These are phyloP conservation scores for Pomatorhinus ruficollis DNA, from an alignment of 2,113 vertebrate species.

Conservation along the genomic window DNA sequence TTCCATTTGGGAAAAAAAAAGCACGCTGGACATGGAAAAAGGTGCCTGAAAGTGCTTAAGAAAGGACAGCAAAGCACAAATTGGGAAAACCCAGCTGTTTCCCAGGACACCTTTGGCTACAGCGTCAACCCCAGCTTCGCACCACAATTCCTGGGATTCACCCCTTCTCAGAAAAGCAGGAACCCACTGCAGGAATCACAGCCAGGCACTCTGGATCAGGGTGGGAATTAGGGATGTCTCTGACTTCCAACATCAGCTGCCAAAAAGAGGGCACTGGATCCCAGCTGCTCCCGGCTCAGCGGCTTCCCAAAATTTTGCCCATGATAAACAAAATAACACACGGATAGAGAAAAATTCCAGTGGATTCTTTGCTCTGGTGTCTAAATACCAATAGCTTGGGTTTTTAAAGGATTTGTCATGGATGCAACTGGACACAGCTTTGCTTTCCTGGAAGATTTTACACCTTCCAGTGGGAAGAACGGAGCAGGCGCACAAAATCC, in stretches of 20 bases:
- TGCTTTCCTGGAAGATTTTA: neutral
- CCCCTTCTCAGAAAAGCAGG: neutral
- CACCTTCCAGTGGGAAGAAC: neutral
- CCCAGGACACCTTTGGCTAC: neutral
- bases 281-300: accelerated
- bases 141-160: neutral
- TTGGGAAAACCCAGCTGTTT: neutral
- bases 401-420: neutral
- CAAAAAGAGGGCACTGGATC: neutral
- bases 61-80: neutral
- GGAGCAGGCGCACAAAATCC: neutral
- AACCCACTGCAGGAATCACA: neutral
- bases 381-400: neutral
- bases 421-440: neutral
- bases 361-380: neutral
- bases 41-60: neutral
- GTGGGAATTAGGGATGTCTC: neutral
- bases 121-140: neutral
- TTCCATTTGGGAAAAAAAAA: neutral
- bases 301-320: neutral
- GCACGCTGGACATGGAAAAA: accelerated
- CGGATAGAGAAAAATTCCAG: accelerated
- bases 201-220: neutral
- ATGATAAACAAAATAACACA: accelerated
- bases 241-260: neutral